Conservation (phyloP, 2,113 vertebrate species). For the Gadus chalcogrammus region DNA sequence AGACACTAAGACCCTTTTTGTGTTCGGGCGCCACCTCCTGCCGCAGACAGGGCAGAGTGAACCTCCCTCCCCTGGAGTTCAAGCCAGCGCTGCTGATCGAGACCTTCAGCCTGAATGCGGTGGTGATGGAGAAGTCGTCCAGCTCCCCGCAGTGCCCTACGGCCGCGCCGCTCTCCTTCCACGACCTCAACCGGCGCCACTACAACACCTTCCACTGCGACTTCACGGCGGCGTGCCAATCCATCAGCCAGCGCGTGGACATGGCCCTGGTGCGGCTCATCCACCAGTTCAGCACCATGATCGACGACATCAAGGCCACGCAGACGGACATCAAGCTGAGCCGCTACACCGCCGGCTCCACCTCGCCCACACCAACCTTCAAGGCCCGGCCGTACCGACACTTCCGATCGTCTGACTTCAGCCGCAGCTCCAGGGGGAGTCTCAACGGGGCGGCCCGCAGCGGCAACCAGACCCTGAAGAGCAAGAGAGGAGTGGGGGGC, state of each 20-base stretch:
- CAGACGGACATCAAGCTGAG: slow-evolving; percentile 98
- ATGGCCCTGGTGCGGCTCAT: slow-evolving; percentile 98
- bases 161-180: slow-evolving; percentile 83
- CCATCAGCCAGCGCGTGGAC: slow-evolving; percentile 96
- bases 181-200: slow-evolving; percentile 91
- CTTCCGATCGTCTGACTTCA: slow-evolving; percentile 94
- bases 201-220: slow-evolving; percentile 96
- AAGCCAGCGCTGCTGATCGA: slow-evolving; percentile 96
- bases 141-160: slow-evolving; percentile 80
- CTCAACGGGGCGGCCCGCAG: slow-evolving; percentile 84
- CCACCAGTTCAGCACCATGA: slow-evolving; percentile 98
- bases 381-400: slow-evolving; percentile 89
- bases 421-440: slow-evolving; percentile 92
- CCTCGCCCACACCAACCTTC: slow-evolving; percentile 94
- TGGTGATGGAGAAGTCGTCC: slow-evolving; percentile 92
- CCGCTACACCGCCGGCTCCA: slow-evolving; percentile 94
- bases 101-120: slow-evolving; percentile 93
- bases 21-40: background rate
- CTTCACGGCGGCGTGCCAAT: slow-evolving; percentile 94
- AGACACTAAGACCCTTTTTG: background rate
- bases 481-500: slow-evolving; percentile 77
- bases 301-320: slow-evolving; percentile 96
- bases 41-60: slow-evolving; percentile 86
- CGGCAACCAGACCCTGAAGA: slow-evolving; percentile 84
- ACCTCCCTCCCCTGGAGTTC: slow-evolving; percentile 90